Evolutionary conservation across 2,888 invertebrate genomes (phyloP).

Genomic region (Deilephila porcellus): DNA sequence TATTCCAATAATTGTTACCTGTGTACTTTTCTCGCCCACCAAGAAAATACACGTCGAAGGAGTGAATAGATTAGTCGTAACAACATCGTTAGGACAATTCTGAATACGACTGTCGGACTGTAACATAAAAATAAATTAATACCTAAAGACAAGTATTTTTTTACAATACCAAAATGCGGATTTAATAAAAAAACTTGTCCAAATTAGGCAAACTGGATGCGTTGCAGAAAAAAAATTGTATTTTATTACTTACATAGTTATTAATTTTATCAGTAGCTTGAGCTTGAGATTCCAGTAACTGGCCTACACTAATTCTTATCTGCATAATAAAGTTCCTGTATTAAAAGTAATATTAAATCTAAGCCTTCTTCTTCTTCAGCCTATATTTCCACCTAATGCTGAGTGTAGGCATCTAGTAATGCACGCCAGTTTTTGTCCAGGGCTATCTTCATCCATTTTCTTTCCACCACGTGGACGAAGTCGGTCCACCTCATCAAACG

Average conservation of each 20-base stretch:
- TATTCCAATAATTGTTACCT: background rate
- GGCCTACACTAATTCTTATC: no score
- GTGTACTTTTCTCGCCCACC: background rate
- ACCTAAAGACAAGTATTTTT: background rate
- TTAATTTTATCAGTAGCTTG: constrained; percentile 40
- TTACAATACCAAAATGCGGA: background rate
- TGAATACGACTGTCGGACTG: constrained; percentile 10
- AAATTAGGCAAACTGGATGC: background rate
- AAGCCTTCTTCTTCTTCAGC: no score
- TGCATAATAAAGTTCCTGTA: no score
- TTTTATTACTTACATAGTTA: constrained; percentile 34
- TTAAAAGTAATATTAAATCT: no score
- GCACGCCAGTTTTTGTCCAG: no score
- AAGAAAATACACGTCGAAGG: constrained; percentile 19
- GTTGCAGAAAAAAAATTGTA: no score
- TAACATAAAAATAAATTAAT: background rate
- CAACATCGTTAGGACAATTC: constrained; percentile 4
- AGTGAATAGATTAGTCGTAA: constrained; percentile 29
- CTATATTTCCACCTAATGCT: no score
- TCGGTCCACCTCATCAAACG: no score
- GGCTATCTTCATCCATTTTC: no score
- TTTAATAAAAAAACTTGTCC: background rate
- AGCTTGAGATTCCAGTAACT: background rate
- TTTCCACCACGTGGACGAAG: no score
- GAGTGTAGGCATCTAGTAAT: no score